A percentile compares a stretch with the other conserved stretches of the same genome.
These are phyloP conservation scores for Theodoxus fluviatilis DNA, from an alignment of 2,888 invertebrate species.

Conservation along the genomic window DNA sequence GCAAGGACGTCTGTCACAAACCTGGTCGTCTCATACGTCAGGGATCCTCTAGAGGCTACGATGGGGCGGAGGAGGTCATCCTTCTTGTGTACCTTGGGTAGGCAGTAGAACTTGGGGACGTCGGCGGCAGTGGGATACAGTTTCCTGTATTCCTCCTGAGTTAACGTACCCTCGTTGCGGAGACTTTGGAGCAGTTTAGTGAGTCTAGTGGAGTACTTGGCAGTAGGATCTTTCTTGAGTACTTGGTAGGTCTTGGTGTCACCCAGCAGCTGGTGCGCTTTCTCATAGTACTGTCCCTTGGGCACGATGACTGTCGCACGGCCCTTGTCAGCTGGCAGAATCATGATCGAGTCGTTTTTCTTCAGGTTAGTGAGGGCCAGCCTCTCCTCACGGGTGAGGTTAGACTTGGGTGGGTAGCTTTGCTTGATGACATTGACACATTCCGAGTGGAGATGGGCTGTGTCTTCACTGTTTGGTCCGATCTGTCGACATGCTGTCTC, in stretches of 20 bases:
- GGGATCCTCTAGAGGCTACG: too few relatives aligned
- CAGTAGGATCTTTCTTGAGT: conserved; percentile 1
- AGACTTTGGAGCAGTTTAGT: too few relatives aligned
- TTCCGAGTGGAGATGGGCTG: too few relatives aligned
- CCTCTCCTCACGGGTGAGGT: background rate
- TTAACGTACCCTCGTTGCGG: too few relatives aligned
- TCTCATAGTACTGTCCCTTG: background rate
- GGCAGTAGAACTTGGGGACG: background rate
- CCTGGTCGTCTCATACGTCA: too few relatives aligned
- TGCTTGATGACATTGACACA: too few relatives aligned
- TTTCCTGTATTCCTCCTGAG: background rate
- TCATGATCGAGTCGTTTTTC: background rate
- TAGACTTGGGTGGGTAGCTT: conserved; percentile 5
- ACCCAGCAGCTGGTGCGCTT: background rate
- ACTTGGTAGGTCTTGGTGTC: background rate
- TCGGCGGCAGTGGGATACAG: background rate
- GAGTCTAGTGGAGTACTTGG: too few relatives aligned
- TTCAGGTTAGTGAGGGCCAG: background rate
- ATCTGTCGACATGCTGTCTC: background rate
- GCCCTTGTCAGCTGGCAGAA: conserved; percentile 8
- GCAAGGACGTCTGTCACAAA: too few relatives aligned
- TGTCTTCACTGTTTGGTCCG: too few relatives aligned
- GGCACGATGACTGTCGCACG: conserved; percentile 2
- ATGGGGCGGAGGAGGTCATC: too few relatives aligned
- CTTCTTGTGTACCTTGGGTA: conserved; percentile 7